These are phyloP conservation scores for Dolichopus griseipennis DNA, from an alignment of 2,888 invertebrate genomes.

Conservation along the genomic window DNA sequence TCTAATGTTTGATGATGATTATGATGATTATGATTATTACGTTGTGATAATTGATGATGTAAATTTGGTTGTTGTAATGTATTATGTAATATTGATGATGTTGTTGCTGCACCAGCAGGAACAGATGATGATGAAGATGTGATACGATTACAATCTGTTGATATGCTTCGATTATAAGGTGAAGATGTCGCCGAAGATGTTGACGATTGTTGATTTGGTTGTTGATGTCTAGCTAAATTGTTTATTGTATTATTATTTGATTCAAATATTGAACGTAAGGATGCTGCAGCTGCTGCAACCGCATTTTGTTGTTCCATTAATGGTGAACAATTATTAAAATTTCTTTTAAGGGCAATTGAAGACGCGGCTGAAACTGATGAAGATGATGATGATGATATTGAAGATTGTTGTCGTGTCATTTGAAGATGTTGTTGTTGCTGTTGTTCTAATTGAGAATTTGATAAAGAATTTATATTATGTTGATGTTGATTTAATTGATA, in stretches of 20 bases:
- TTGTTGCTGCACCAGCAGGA: constrained; percentile 14
- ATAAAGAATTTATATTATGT: neutral
- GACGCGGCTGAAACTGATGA: neutral
- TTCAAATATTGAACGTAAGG: constrained; percentile 6
- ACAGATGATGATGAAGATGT: constrained; percentile 16
- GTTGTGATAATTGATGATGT: constrained; percentile 16
- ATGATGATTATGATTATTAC: constrained; percentile 21
- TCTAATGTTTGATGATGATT: constrained; percentile 24
- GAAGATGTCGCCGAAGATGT: neutral
- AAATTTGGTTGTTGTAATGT: constrained; percentile 13
- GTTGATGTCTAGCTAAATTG: neutral
- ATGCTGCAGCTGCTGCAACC: neutral
- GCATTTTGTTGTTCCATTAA: neutral
- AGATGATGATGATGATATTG: neutral
- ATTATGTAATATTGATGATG: constrained; percentile 13
- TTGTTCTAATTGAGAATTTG: neutral
- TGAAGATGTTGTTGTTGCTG: neutral
- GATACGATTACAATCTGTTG: constrained; percentile 19
- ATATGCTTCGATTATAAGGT: constrained; percentile 22
- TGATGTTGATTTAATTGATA: neutral
- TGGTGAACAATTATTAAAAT: neutral
- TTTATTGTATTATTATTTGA: neutral
- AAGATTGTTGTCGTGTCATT: neutral
- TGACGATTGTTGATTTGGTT: neutral
- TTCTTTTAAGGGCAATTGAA: neutral